Conservation (phyloP, 2,797 vertebrate genomes). For the Peromyscus eremicus region DNA sequence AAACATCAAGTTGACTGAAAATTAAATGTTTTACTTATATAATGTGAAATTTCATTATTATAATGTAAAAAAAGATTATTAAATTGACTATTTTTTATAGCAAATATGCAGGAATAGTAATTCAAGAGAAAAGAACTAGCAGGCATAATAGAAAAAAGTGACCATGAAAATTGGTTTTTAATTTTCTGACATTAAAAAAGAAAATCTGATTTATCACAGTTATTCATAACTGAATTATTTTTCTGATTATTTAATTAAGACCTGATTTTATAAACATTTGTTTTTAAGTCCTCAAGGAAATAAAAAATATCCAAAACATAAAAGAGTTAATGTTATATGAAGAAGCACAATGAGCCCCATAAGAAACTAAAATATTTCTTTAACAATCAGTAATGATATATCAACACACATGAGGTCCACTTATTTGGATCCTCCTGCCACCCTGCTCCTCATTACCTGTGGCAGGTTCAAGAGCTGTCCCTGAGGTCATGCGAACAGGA, state of each 20-base stretch:
- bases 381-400: constrained; percentile 41
- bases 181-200: constrained; percentile 7
- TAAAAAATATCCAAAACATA: not conserved
- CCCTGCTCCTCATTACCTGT: not conserved
- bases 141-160: not conserved
- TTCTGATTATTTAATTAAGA: not conserved
- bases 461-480: not conserved
- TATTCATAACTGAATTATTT: not conserved
- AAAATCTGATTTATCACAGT: not conserved
- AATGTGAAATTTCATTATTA: not conserved
- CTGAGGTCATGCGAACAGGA: not conserved
- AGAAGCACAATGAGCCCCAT: constrained; percentile 56
- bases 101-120: not conserved
- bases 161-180: not conserved
- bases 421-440: not conserved
- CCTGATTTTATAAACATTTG: constrained; percentile 46
- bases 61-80: not conserved
- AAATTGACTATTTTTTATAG: not conserved
- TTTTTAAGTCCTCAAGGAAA: constrained; percentile 28
- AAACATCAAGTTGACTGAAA: not conserved
- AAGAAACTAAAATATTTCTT: constrained; percentile 38
- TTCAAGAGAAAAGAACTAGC: constrained; percentile 30
- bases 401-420: constrained; percentile 57
- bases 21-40: not conserved
- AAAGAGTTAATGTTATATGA: constrained; percentile 41